These are phyloP conservation scores for Pterostichus madidus DNA, from an alignment of 2,888 invertebrate genomes.

Conservation along the genomic window DNA sequence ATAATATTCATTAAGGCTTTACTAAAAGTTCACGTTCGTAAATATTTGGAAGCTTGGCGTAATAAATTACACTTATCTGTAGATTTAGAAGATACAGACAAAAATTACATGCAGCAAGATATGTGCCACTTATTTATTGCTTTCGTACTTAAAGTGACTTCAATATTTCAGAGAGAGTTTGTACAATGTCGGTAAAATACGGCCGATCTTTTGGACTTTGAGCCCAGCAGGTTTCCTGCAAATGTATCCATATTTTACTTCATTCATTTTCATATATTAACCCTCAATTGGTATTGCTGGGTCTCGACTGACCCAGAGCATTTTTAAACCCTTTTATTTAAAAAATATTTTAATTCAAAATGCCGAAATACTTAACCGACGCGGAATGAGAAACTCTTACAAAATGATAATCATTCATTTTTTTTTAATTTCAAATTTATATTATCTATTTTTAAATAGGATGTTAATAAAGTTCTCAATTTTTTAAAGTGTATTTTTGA, in stretches of 20 bases:
- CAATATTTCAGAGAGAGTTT: slow-evolving; percentile 78
- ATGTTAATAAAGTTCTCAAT: too few species aligned
- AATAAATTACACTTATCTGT: slow-evolving; percentile 60
- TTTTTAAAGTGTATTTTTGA: too few species aligned
- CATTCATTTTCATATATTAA: background rate
- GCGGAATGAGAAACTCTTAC: too few species aligned
- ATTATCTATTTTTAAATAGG: too few species aligned
- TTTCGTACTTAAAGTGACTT: slow-evolving; percentile 74
- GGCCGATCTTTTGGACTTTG: slow-evolving; percentile 85
- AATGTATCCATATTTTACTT: slow-evolving; percentile 33
- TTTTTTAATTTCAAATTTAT: too few species aligned
- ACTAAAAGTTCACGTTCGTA: slow-evolving; percentile 53
- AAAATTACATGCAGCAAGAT: slow-evolving; percentile 42
- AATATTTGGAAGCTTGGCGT: slow-evolving; percentile 64
- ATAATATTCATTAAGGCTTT: slow-evolving; percentile 69
- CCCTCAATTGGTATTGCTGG: too few species aligned
- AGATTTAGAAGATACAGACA: slow-evolving; percentile 37
- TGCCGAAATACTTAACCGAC: too few species aligned
- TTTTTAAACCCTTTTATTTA: too few species aligned
- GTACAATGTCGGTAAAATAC: slow-evolving; percentile 82
- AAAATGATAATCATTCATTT: too few species aligned
- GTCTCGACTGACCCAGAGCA: too few species aligned
- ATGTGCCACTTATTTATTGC: slow-evolving; percentile 43
- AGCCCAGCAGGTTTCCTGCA: slow-evolving; percentile 83
- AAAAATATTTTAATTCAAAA: too few species aligned